A percentile compares a stretch with the other conserved stretches of the same genome.
phyloP scores from a whole-genome alignment of 2,888 invertebrate genomes.

The Acleris laterana region DNA sequence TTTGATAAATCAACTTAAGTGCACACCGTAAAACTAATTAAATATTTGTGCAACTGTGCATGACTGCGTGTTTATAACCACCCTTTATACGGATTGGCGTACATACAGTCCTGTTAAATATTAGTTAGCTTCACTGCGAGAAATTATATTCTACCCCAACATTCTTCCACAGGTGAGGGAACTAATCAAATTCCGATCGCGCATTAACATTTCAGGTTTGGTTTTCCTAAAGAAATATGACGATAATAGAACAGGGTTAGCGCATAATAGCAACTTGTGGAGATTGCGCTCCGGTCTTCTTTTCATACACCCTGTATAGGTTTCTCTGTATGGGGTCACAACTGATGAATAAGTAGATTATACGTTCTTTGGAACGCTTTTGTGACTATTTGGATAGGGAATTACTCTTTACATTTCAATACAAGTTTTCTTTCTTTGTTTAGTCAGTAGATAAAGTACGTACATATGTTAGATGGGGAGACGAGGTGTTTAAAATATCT shows the following conservation, averaged over 20 bases:
- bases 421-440: neutral
- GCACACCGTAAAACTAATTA: too few relatives aligned
- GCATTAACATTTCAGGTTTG: neutral
- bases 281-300: constrained; percentile 26
- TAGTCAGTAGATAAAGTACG: neutral
- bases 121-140: too few relatives aligned
- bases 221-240: constrained; percentile 17
- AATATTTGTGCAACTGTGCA: too few relatives aligned
- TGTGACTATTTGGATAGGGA: constrained; percentile 8
- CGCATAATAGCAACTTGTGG: constrained; percentile 27
- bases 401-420: constrained; percentile 3
- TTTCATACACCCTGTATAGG: constrained; percentile 31
- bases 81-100: too few relatives aligned
- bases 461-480: too few relatives aligned
- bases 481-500: too few relatives aligned
- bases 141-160: too few relatives aligned
- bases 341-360: constrained; percentile 31
- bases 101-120: too few relatives aligned
- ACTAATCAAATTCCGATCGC: neutral
- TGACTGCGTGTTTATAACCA: too few relatives aligned
- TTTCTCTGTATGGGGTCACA: constrained; percentile 21
- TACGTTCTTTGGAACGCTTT: constrained; percentile 10
- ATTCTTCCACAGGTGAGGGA: neutral
- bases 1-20: too few relatives aligned
- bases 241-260: constrained; percentile 9